Conservation (phyloP, 2,797 vertebrate genomes). For the Masticophis lateralis region DNA sequence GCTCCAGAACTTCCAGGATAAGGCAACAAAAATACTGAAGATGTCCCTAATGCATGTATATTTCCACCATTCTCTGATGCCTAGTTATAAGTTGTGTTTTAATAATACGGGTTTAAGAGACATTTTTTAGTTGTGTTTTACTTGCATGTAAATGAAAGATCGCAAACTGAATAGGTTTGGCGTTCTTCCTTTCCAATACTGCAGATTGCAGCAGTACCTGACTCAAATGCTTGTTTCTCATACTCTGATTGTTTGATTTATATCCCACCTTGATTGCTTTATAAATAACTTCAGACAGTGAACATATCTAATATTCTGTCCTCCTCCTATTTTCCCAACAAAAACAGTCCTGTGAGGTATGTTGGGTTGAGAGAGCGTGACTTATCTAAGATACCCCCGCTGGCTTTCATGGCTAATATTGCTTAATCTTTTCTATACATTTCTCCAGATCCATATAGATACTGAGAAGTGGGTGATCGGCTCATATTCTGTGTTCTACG, state of each 20-base stretch:
- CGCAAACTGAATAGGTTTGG: background rate
- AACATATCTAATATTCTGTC: background rate
- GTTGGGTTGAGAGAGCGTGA: background rate
- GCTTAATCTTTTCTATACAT: background rate
- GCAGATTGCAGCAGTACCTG: background rate
- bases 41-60: background rate
- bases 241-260: background rate
- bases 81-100: background rate
- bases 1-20: background rate
- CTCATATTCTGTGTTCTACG: background rate
- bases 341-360: background rate
- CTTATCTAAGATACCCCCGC: background rate
- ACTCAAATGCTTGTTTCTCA: background rate
- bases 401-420: background rate
- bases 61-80: background rate
- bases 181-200: background rate
- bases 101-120: background rate
- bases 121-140: background rate
- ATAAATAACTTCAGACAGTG: background rate
- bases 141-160: background rate
- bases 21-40: background rate
- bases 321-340: background rate
- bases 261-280: background rate
- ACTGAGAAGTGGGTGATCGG: background rate
- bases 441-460: background rate